phyloP scores from a whole-genome alignment of 2,113 vertebrate species.

The Mus spicilegus region DNA sequence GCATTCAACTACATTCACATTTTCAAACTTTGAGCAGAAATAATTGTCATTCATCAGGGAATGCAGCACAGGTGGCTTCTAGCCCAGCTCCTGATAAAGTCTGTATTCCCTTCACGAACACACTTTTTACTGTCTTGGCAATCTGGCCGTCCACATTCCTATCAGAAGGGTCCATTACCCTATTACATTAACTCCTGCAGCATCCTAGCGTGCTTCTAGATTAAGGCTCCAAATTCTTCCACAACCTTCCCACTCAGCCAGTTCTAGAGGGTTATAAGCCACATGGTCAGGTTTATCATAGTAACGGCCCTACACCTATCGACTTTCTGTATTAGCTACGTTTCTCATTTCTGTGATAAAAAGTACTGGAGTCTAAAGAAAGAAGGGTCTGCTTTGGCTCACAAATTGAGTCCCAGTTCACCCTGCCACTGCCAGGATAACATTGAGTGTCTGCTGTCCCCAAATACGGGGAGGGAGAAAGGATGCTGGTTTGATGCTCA shows the following conservation, averaged over 20 bases:
- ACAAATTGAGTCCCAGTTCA: neutral
- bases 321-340: neutral
- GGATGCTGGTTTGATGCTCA: neutral
- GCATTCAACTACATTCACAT: neutral
- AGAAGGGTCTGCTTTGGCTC: neutral
- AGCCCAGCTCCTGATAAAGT: neutral
- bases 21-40: neutral
- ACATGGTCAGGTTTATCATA: too few relatives aligned
- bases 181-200: too few relatives aligned
- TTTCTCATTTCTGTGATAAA: neutral
- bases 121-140: neutral
- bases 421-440: too few relatives aligned
- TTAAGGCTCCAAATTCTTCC: too few relatives aligned
- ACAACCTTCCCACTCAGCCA: neutral
- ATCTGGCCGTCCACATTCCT: neutral
- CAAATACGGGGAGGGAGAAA: too few relatives aligned
- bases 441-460: neutral
- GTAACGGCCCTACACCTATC: too few relatives aligned
- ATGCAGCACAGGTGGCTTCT: too few relatives aligned
- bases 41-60: neutral
- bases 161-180: neutral
- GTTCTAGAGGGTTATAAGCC: neutral
- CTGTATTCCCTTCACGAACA: neutral
- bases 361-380: neutral
- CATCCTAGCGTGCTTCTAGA: neutral